Evolutionary conservation across 2,797 vertebrate genomes (phyloP), one percentile per base, ranked within the genome.

Genomic region (Helostoma temminkii): DNA sequence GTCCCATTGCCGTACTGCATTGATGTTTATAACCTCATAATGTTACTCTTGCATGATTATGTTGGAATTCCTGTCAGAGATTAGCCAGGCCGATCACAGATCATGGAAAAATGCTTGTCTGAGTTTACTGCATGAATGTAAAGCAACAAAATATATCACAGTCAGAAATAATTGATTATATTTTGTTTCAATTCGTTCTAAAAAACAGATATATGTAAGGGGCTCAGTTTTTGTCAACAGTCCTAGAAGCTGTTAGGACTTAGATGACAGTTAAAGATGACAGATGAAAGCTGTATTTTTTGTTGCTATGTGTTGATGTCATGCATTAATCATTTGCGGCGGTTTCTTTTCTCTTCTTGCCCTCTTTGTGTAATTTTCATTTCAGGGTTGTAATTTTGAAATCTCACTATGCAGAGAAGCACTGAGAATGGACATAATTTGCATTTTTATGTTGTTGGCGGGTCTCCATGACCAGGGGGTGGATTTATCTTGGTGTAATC

Each of bases 371-470:
- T 52, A 0, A 45, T 53, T 56, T 61, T 71, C 56, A 26, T 39
- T 52, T 57, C 48, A 30, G 42, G 24, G 25, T 50, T 25, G 32
- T 55, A 18, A 67, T 57, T 32, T 66, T 54, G 28, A 74, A 39
- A 66, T 58, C 26, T 47, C 30, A 0, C 39, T 1, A 48, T 22
- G 42, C 10, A 22, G 52, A 11, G 59, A 63, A 43, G 12, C 59
- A 10, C 21, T 2, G 3, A 19, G 43, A 25, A 47, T 21, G 28
- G 62, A 53, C 24, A 34, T 43, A 0, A 77, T 86, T 86, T 82
- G 82, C 80, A 76, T 89, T 39, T 79, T 78, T 19, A 32, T 74
- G 62, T 50, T 11, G 46, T 62, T 71, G 73, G 66, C 66, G 30
- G 11, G 41, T 34, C 59, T 80, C 45, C 52, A 18, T 37, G 55